These are phyloP conservation scores for Silurus glanis DNA, from an alignment of 2,113 vertebrate genomes.

Conservation along the genomic window DNA sequence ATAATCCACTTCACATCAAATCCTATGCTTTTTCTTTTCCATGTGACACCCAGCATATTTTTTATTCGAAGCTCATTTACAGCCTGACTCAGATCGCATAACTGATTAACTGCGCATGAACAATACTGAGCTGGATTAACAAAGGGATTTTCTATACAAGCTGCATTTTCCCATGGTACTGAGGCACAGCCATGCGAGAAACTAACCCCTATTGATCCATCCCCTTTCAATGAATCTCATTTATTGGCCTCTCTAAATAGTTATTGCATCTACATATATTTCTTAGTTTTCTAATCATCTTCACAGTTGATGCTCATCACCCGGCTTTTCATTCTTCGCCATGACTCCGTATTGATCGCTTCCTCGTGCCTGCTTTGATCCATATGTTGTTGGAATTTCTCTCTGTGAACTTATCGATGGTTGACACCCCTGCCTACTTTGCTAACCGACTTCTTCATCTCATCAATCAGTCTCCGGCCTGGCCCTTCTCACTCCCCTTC, in stretches of 20 bases:
- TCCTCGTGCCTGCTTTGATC: slow-evolving; percentile 44
- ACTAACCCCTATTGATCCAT: slow-evolving; percentile 51
- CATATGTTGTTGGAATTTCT: slow-evolving; percentile 49
- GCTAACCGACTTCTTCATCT: slow-evolving; percentile 41
- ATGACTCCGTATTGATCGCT: slow-evolving; percentile 46
- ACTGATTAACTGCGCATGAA: slow-evolving; percentile 11
- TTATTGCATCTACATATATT: slow-evolving; percentile 48
- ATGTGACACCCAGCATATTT: not conserved
- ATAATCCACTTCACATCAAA: not conserved
- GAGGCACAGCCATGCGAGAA: slow-evolving; percentile 50
- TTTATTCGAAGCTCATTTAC: not conserved
- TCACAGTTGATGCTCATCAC: slow-evolving; percentile 50
- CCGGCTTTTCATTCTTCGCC: slow-evolving; percentile 43
- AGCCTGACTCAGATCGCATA: slow-evolving; percentile 7
- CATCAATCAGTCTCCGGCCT: slow-evolving; percentile 49
- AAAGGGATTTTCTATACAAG: slow-evolving; percentile 30
- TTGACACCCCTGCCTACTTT: slow-evolving; percentile 39
- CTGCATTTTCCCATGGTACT: slow-evolving; percentile 29
- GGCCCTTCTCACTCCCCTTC: slow-evolving; percentile 33
- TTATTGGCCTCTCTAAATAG: slow-evolving; percentile 38
- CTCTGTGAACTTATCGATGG: slow-evolving; percentile 48
- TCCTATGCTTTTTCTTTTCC: not conserved
- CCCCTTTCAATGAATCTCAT: slow-evolving; percentile 52
- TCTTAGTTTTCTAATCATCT: slow-evolving; percentile 50
- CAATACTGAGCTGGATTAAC: slow-evolving; percentile 33